phyloP scores from a whole-genome alignment of 1,140 invertebrate genomes.

The Meloidogyne floridensis region DNA sequence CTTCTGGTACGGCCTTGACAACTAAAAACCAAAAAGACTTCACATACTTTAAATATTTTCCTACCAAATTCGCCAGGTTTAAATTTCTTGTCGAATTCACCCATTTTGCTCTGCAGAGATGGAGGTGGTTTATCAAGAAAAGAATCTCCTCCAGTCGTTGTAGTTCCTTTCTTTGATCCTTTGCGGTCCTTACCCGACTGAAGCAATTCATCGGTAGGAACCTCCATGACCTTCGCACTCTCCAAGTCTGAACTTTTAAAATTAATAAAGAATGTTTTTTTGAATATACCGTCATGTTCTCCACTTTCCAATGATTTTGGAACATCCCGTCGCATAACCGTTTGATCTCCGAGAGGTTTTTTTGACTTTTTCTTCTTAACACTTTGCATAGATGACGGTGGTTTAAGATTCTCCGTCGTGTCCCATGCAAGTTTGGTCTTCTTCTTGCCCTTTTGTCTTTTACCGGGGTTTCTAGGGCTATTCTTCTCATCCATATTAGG shows the following conservation, averaged over 20 bases:
- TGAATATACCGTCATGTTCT: background rate
- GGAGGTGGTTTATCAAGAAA: background rate
- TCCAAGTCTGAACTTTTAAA: background rate
- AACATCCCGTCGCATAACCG: background rate
- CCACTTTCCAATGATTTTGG: slow-evolving; percentile 3
- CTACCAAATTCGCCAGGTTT: background rate
- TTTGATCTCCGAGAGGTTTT: background rate
- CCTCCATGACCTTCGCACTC: background rate
- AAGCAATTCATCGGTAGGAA: background rate
- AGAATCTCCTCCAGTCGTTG: background rate
- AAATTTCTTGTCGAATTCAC: background rate
- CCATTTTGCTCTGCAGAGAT: background rate
- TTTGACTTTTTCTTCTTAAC: background rate
- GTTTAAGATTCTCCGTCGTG: background rate
- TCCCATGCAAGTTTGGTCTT: background rate
- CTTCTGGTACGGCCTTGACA: background rate
- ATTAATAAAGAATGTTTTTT: background rate
- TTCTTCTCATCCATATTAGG: background rate
- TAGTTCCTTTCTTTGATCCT: background rate
- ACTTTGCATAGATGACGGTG: background rate
- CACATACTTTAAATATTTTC: background rate
- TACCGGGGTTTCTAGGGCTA: background rate
- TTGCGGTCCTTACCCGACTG: background rate
- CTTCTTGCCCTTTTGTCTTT: background rate
- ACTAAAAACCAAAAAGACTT: background rate